Evolutionary conservation across 2,888 invertebrate species (phyloP), one percentile per base, ranked within the genome.

Genomic region (Plagiodera versicolora): DNA sequence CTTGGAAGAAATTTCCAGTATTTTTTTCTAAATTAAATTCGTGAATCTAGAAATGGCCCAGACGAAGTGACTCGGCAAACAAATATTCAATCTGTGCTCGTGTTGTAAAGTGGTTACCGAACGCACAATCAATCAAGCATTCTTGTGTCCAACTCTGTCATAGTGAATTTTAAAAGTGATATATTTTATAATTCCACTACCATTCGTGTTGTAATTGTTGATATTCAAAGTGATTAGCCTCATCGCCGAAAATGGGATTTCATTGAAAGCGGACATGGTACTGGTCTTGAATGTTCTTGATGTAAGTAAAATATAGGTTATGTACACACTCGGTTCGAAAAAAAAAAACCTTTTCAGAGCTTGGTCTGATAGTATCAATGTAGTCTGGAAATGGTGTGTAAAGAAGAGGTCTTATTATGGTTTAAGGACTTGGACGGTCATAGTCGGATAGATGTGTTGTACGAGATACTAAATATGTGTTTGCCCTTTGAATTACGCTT

Each of bases 331-430:
- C 20, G 19, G 44, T n/a, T 32, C n/a, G 20, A 10, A 16, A n/a
- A n/a, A n/a, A n/a, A n/a, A n/a, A n/a, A 55, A 19, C 19, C 47
- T 66, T 75, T 76, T 45, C 72, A 79, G 79, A 78, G 75, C 70
- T 75, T 73, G 71, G 72, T 68, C 66, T 75, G 71, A 77, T 79
- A 78, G 77, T 76, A 83, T 84, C 84, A 82, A 85, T 85, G 85
- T 83, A 83, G 84, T 83, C 89, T 89, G 91, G 92, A 91, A 89
- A 94, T 95, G 94, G 92, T 94, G 90, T 94, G 89, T 88, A 94
- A 95, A 88, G 95, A 94, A 89, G 95, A 96, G 87, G 92, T 97
- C 85, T 91, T 95, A 87, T 88, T 89, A 88, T 96, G 95, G 95
- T 98, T 97, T 90, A 93, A 92, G 88, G 90, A 92, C 88, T 89